Percentiles rank a stretch among this genome's conserved stretches.
phyloP scores from a whole-genome alignment of 2,888 invertebrate species.

The Tetragnatha montana region DNA sequence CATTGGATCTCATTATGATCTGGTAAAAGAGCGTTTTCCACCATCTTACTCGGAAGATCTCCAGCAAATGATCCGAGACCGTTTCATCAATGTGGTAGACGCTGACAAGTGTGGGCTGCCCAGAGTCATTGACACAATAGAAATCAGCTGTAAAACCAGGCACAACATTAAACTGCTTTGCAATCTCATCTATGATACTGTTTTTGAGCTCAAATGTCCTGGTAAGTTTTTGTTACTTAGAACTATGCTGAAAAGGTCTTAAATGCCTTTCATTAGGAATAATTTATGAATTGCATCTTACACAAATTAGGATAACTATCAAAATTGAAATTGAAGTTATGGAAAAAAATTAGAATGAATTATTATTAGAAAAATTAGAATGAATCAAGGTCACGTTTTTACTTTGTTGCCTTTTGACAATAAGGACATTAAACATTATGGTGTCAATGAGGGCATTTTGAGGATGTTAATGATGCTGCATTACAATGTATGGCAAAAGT shows the following conservation, averaged over 20 bases:
- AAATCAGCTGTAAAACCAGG: slow-evolving; percentile 91
- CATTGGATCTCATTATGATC: slow-evolving; percentile 96
- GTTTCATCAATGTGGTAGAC: slow-evolving; percentile 93
- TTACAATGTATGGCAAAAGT: too few species aligned
- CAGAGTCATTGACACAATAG: slow-evolving; percentile 91
- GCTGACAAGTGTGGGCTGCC: slow-evolving; percentile 97
- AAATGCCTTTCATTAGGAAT: background rate
- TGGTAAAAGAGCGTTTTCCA: slow-evolving; percentile 82
- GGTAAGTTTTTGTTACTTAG: slow-evolving; percentile 79
- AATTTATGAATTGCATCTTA: background rate
- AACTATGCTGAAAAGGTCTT: background rate
- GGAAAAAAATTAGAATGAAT: too few species aligned
- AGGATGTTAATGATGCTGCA: too few species aligned
- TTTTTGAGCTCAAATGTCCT: slow-evolving; percentile 91
- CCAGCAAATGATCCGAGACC: slow-evolving; percentile 90
- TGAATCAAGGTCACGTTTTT: too few species aligned
- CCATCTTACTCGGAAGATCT: slow-evolving; percentile 83
- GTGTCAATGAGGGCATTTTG: too few species aligned
- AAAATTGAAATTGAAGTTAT: too few species aligned
- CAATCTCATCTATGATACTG: slow-evolving; percentile 94
- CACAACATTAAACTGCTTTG: slow-evolving; percentile 93
- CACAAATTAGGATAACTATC: too few species aligned
- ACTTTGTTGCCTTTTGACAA: too few species aligned
- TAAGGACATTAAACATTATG: too few species aligned
- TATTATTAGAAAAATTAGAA: too few species aligned